A percentile compares a stretch with the other conserved stretches of the same genome.
These are phyloP conservation scores for Phoenicopterus ruber DNA, from an alignment of 2,113 vertebrate species.

Conservation along the genomic window DNA sequence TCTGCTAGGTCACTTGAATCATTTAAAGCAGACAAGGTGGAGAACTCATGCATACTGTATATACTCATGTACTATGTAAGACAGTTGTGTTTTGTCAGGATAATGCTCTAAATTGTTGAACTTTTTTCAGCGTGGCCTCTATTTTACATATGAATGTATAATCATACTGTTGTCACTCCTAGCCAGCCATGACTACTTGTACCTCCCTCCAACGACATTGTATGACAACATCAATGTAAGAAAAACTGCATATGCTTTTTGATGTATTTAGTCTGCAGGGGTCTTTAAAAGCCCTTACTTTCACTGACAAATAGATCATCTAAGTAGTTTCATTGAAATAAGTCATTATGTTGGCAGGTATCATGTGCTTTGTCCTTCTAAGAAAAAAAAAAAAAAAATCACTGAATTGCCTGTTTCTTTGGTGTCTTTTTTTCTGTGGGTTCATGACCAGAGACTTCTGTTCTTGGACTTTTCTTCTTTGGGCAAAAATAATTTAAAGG, in stretches of 20 bases:
- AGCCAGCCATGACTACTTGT: not conserved
- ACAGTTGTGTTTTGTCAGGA: not conserved
- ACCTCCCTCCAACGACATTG: not conserved
- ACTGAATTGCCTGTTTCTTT: not conserved
- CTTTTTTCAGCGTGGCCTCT: not conserved
- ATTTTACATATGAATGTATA: not conserved
- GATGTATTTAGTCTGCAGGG: not conserved
- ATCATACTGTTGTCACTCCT: fast-evolving
- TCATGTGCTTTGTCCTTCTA: not conserved
- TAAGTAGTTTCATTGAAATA: not conserved
- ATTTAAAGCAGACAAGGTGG: not conserved
- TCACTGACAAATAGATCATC: not conserved
- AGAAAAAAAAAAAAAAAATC: no score
- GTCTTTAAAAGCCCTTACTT: not conserved
- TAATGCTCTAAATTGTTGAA: not conserved
- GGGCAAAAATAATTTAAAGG: not conserved
- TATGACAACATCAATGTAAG: not conserved
- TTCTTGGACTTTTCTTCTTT: not conserved
- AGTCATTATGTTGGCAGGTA: not conserved
- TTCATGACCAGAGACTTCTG: not conserved
- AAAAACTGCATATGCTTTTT: not conserved
- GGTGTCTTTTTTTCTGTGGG: not conserved
- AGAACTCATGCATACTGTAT: not conserved
- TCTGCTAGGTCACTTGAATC: not conserved
- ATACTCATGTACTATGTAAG: not conserved